Evolutionary conservation across 2,888 invertebrate species (phyloP).

Genomic region (Cyclophora albipunctata): DNA sequence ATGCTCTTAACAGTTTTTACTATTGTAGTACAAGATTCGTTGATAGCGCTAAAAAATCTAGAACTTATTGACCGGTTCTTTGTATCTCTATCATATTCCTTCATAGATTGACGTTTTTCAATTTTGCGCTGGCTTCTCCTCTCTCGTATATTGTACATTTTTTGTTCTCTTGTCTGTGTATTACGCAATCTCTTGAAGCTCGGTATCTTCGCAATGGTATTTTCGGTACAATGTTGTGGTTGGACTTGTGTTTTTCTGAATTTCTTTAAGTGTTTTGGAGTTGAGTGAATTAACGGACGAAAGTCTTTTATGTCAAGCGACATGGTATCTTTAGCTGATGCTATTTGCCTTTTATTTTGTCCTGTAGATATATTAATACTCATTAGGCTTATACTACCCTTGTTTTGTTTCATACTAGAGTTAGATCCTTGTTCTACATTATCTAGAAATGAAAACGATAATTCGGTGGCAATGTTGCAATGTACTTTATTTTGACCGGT

Average conservation of each 20-base stretch:
- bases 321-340: conserved; percentile 1
- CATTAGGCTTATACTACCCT: neutral
- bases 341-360: neutral
- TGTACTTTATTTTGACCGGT: conserved; percentile 1
- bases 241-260: conserved; percentile 2
- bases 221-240: neutral
- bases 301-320: conserved; percentile 25
- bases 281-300: conserved; percentile 30
- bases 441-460: conserved; percentile 30
- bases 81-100: conserved; percentile 14
- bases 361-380: neutral
- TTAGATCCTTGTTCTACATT: neutral
- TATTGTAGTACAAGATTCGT: conserved; percentile 52
- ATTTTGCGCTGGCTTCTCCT: neutral
- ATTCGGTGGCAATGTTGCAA: conserved; percentile 10
- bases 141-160: too few relatives aligned
- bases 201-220: too few relatives aligned
- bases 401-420: too few relatives aligned
- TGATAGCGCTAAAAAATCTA: conserved; percentile 46
- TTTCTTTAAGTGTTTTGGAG: conserved; percentile 31
- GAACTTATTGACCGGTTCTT: conserved; percentile 37
- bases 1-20: conserved; percentile 51
- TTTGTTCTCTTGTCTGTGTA: too few relatives aligned
- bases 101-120: neutral
- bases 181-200: too few relatives aligned